Evolutionary conservation across 2,888 invertebrate genomes (phyloP), one percentile per base, ranked within the genome.

Genomic region (Drosophila leonis): DNA sequence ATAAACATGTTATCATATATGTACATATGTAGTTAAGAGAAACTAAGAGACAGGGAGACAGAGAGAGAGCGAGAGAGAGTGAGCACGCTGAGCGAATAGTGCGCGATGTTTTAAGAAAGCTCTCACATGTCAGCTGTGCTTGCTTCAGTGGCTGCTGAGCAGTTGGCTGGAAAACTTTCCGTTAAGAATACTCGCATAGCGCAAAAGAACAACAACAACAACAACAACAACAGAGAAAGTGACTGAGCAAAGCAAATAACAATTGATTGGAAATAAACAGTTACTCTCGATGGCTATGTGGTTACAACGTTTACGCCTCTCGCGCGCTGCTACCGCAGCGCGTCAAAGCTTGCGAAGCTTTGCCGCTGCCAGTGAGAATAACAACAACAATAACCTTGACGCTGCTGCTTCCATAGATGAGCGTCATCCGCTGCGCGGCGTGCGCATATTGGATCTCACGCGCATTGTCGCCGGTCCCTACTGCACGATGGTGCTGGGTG

Each of bases 391-490:
- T 12, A 41, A 54, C 42, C 29, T 18, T 54, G 59, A 75, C 29
- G 13, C 62, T 24, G 15, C 20, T 27, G 7, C 59, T n/a, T n/a
- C n/a, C 18, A 74, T 76, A 27, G 85, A 78, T n/a, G 87, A 90
- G 6, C 70, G 80, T n/a, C 95, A 95, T 66, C 95, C 97, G 20
- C 92, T 97, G 46, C 94, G 94, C 65, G 96, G 96, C 68, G 93
- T 97, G 41, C 94, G 95, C 86, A 94, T 98, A 15, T 92, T 98
- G 70, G 98, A 98, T 93, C 92, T 98, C 72, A 96, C 97, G 8
- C 94, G 98, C 83, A 96, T 99, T 44, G 95, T 98, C 4, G 98
- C 99, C 24, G 99, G 99, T 0, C 99, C 99, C 0, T 97, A 96
- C 91, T 98, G 98, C 92, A 97, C 98, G 0, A 98, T 98, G 98